Evolutionary conservation across 2,797 vertebrate species (phyloP).

Genomic region (Halcyon badia): DNA sequence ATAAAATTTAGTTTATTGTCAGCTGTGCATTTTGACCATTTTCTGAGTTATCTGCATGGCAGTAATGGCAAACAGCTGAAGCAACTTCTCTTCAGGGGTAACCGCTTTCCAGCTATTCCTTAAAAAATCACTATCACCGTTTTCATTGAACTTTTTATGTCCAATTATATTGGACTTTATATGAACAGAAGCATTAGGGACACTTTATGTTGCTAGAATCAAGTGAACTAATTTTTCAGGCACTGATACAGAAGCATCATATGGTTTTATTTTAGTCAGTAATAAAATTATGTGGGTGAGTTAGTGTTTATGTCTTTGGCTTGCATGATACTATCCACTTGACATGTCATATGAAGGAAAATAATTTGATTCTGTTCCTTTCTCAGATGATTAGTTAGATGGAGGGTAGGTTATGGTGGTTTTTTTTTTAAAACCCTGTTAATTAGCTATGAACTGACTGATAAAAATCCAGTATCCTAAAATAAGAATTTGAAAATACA

Average conservation of each 20-base stretch:
- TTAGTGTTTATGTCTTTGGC: slow-evolving; percentile 53
- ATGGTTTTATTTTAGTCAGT: slow-evolving; percentile 56
- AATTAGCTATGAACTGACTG: not conserved
- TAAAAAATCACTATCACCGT: slow-evolving; percentile 3
- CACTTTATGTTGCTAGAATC: slow-evolving; percentile 1
- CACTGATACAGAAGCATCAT: slow-evolving; percentile 43
- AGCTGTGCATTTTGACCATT: not conserved
- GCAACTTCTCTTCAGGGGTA: slow-evolving; percentile 44
- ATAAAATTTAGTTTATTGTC: slow-evolving; percentile 31
- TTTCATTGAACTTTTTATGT: not conserved
- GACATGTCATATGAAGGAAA: slow-evolving; percentile 26
- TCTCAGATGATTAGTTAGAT: not conserved
- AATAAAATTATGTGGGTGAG: slow-evolving; percentile 48
- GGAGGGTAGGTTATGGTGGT: not conserved
- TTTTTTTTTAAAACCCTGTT: fast-evolving
- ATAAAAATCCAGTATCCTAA: not conserved
- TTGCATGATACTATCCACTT: slow-evolving; percentile 24
- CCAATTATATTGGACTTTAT: not conserved
- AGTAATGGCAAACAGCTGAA: slow-evolving; percentile 65
- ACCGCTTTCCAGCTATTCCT: slow-evolving; percentile 36
- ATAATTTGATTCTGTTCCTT: not conserved
- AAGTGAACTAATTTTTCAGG: slow-evolving; percentile 50
- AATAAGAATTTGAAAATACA: not conserved
- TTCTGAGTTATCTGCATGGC: slow-evolving; percentile 18
- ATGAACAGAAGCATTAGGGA: slow-evolving; percentile 37